Percentiles rank a stretch among this genome's conserved stretches.
phyloP scores from a whole-genome alignment of 2,888 invertebrate genomes.

The Masnerella sp. region DNA sequence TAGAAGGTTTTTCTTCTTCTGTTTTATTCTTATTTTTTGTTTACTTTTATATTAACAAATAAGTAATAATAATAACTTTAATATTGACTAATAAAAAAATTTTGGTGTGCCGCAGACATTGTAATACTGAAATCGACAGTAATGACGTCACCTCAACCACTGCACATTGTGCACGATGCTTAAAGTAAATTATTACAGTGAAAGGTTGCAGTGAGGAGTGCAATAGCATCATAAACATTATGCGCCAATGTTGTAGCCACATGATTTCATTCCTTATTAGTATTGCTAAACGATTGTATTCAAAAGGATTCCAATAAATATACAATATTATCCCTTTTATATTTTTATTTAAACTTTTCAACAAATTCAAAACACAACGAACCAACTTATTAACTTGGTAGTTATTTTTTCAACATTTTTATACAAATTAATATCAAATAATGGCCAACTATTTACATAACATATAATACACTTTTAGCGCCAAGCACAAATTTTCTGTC shows the following conservation, averaged over 20 bases:
- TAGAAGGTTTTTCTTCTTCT: too few species aligned
- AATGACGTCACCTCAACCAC: conserved; percentile 8
- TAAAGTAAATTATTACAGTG: conserved; percentile 10
- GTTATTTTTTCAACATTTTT: too few species aligned
- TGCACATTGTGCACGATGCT: neutral
- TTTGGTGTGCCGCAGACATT: too few species aligned
- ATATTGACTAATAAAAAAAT: too few species aligned
- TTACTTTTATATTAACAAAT: neutral
- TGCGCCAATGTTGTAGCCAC: neutral
- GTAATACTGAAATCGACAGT: conserved; percentile 7
- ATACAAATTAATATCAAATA: too few species aligned
- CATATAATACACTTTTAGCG: too few species aligned
- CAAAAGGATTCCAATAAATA: neutral
- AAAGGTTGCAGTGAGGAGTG: conserved; percentile 4
- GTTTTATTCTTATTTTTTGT: neutral
- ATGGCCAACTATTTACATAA: too few species aligned
- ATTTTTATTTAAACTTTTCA: neutral
- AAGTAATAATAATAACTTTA: too few species aligned
- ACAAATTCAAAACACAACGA: too few species aligned
- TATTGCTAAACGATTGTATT: neutral
- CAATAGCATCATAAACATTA: conserved; percentile 12
- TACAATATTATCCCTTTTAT: neutral
- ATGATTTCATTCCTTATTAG: neutral
- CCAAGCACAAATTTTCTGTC: too few species aligned
- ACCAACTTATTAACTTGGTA: too few species aligned